These are phyloP conservation scores for Arctia plantaginis DNA, from an alignment of 2,888 invertebrate species.

Conservation along the genomic window DNA sequence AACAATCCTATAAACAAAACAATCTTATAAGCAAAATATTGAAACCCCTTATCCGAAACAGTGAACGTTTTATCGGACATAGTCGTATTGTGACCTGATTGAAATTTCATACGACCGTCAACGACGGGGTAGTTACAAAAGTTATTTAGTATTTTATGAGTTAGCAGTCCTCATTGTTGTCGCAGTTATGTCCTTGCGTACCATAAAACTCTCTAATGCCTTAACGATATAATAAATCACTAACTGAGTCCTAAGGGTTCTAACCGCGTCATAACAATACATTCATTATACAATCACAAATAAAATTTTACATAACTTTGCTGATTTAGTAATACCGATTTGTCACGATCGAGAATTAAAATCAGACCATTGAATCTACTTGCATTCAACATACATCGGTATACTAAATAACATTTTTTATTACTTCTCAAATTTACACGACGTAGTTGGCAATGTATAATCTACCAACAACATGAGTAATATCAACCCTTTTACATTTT, in stretches of 20 bases:
- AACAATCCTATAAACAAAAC: neutral
- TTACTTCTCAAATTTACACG: conserved; percentile 18
- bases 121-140: conserved; percentile 62
- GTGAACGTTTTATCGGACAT: conserved; percentile 24
- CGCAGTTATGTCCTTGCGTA: conserved; percentile 61
- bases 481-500: conserved; percentile 64
- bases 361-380: neutral
- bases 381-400: neutral
- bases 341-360: neutral
- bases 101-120: conserved; percentile 64
- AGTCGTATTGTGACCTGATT: conserved; percentile 59
- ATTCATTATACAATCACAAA: conserved; percentile 36
- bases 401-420: conserved; percentile 10
- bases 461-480: conserved; percentile 57
- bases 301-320: conserved; percentile 6
- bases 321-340: neutral
- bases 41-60: neutral
- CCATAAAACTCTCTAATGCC: conserved; percentile 65
- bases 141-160: conserved; percentile 72
- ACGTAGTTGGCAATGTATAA: conserved; percentile 48
- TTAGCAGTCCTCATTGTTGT: conserved; percentile 64
- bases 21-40: neutral
- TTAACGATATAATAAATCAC: conserved; percentile 62
- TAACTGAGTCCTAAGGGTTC: conserved; percentile 42
- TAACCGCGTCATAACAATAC: conserved; percentile 38